These are phyloP conservation scores for Umimayanthus kanabou DNA, from an alignment of 92 coral and sea anemone genomes.

Conservation along the genomic window DNA sequence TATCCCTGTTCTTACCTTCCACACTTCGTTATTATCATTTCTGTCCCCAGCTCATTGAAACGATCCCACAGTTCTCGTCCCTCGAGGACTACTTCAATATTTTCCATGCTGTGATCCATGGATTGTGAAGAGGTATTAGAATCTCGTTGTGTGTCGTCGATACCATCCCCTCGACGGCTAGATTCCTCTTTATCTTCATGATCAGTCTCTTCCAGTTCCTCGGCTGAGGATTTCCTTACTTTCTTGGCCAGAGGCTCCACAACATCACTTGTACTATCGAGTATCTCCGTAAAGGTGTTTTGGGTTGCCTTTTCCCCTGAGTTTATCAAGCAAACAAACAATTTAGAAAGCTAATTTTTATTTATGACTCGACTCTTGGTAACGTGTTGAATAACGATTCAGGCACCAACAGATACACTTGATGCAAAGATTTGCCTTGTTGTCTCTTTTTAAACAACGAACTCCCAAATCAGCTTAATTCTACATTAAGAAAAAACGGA, in stretches of 20 bases:
- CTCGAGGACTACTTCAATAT: conserved; percentile 61
- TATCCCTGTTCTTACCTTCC: conserved; percentile 61
- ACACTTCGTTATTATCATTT: conserved; percentile 84
- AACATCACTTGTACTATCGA: neutral
- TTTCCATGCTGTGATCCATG: conserved; percentile 50
- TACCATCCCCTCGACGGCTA: neutral
- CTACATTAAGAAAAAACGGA: neutral
- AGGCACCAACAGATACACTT: neutral
- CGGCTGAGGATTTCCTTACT: neutral
- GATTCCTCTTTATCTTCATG: neutral
- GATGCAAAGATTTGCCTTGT: neutral
- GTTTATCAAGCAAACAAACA: neutral
- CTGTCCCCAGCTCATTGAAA: conserved; percentile 80
- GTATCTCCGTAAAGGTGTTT: neutral
- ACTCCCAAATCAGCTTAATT: neutral
- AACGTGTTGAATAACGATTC: neutral
- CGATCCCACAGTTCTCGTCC: conserved; percentile 85
- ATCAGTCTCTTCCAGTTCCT: neutral
- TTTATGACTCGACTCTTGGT: neutral
- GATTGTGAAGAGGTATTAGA: conserved; percentile 14
- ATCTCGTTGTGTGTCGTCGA: neutral
- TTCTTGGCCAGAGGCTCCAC: conserved; percentile 1
- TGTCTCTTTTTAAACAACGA: neutral
- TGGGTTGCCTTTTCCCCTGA: neutral
- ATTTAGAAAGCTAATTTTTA: too few species aligned